A percentile compares a stretch with the other conserved stretches of the same genome.
phyloP scores from a whole-genome alignment of 1,140 invertebrate genomes.

The Anthonomus grandis region DNA sequence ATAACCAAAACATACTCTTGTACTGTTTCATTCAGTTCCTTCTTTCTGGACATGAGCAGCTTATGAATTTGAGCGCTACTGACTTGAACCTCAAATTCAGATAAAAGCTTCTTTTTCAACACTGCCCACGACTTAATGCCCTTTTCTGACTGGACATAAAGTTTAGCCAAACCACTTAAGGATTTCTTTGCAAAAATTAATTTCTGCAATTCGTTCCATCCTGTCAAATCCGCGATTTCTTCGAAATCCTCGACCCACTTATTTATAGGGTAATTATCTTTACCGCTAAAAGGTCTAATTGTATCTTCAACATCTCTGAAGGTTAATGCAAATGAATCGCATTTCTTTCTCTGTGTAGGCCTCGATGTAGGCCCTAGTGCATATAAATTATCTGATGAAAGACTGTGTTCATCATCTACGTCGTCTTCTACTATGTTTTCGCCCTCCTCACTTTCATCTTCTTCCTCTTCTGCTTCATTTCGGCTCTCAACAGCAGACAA shows the following conservation, averaged over 20 bases:
- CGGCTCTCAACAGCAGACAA: not conserved
- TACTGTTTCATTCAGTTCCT: conserved; percentile 4
- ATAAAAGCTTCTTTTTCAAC: conserved; percentile 5
- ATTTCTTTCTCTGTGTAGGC: not conserved
- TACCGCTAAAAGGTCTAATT: conserved; percentile 31
- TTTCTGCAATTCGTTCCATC: conserved; percentile 39
- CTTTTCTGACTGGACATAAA: conserved; percentile 26
- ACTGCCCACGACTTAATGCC: conserved; percentile 6
- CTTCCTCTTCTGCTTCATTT: not conserved
- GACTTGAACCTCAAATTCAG: conserved; percentile 1
- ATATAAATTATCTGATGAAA: too few species aligned
- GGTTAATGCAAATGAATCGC: not conserved
- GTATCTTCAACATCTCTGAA: conserved; percentile 29
- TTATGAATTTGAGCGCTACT: conserved; percentile 13
- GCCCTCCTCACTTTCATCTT: not conserved
- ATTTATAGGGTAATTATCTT: conserved; percentile 17
- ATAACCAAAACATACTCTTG: conserved; percentile 35
- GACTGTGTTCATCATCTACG: not conserved
- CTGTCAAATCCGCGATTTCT: conserved; percentile 28
- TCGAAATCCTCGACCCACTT: conserved; percentile 38
- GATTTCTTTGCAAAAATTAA: conserved; percentile 34
- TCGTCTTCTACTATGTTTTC: not conserved
- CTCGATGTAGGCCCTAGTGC: too few species aligned
- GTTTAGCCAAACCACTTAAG: conserved; percentile 28
- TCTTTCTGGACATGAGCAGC: conserved; percentile 2